These are phyloP conservation scores for Euplagia quadripunctaria DNA, from an alignment of 2,888 invertebrate species.

Conservation along the genomic window DNA sequence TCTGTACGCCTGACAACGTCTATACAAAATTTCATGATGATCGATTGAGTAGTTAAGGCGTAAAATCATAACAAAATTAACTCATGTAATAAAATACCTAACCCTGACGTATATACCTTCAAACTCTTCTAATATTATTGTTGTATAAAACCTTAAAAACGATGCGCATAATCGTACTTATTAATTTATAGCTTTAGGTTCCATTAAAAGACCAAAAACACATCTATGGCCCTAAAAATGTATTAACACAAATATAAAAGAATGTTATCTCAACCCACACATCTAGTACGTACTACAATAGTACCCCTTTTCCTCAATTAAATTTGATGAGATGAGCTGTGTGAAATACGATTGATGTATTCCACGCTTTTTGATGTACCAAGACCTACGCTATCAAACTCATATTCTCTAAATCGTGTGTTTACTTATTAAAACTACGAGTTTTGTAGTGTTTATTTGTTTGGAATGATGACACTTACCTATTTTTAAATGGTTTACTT, in stretches of 20 bases:
- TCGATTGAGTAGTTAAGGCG: too few relatives aligned
- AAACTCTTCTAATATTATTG: too few relatives aligned
- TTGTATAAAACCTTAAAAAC: too few relatives aligned
- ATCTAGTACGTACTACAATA: conserved; percentile 5
- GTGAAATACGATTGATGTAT: conserved; percentile 11
- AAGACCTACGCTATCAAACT: not conserved
- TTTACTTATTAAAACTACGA: conserved; percentile 8
- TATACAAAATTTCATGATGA: too few relatives aligned
- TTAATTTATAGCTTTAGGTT: not conserved
- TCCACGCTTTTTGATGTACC: not conserved
- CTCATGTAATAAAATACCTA: too few relatives aligned
- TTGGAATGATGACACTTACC: too few relatives aligned
- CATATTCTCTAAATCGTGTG: not conserved
- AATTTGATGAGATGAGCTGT: conserved; percentile 16
- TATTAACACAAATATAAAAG: conserved; percentile 1
- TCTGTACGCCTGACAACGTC: too few relatives aligned
- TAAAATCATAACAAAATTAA: too few relatives aligned
- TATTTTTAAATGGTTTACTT: not conserved
- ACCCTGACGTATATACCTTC: too few relatives aligned
- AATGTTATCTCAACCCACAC: not conserved
- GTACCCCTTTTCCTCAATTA: conserved; percentile 25
- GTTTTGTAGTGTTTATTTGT: too few relatives aligned
- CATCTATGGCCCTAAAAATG: not conserved
- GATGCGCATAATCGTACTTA: not conserved
- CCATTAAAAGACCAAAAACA: not conserved